A percentile compares a stretch with the other conserved stretches of the same genome.
Conservation (phyloP, 2,888 invertebrate species). For the Ctena decussata region DNA sequence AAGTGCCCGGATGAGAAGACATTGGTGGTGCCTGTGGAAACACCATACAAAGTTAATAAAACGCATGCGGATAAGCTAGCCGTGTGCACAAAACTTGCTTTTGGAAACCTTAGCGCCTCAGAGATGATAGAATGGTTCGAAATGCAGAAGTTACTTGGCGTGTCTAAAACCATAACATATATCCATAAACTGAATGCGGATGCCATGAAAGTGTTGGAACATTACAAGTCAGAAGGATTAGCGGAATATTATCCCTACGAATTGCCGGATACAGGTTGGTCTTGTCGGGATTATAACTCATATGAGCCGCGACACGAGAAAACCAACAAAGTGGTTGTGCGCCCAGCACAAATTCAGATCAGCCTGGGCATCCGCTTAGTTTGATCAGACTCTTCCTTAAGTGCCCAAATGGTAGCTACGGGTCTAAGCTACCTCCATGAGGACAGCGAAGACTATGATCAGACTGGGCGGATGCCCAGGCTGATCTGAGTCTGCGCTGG, state of each 20-base stretch:
- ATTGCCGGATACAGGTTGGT: conserved; percentile 10
- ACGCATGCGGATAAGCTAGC: not conserved
- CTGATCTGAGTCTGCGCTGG: too few relatives aligned
- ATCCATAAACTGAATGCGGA: conserved; percentile 23
- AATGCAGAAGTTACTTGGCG: conserved; percentile 26
- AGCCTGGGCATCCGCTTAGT: too few relatives aligned
- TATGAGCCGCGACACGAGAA: too few relatives aligned
- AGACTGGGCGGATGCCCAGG: too few relatives aligned
- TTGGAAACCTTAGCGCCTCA: conserved; percentile 17
- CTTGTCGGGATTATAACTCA: too few relatives aligned
- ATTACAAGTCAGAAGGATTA: conserved; percentile 22
- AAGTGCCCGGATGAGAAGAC: conserved; percentile 28
- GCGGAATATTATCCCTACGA: conserved; percentile 16
- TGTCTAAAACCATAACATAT: conserved; percentile 28
- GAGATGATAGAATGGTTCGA: conserved; percentile 44
- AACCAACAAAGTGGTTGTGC: too few relatives aligned
- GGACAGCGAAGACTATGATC: too few relatives aligned
- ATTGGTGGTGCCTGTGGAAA: conserved; percentile 9
- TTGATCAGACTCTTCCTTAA: too few relatives aligned
- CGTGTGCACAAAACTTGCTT: conserved; percentile 39
- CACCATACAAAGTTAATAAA: not conserved
- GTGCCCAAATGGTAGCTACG: too few relatives aligned
- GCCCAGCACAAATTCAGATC: too few relatives aligned
- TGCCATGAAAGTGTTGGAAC: conserved; percentile 30
- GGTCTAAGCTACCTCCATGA: too few relatives aligned